phyloP scores from a whole-genome alignment of 1,140 invertebrate species.

The Zaprionus tsacasi region DNA sequence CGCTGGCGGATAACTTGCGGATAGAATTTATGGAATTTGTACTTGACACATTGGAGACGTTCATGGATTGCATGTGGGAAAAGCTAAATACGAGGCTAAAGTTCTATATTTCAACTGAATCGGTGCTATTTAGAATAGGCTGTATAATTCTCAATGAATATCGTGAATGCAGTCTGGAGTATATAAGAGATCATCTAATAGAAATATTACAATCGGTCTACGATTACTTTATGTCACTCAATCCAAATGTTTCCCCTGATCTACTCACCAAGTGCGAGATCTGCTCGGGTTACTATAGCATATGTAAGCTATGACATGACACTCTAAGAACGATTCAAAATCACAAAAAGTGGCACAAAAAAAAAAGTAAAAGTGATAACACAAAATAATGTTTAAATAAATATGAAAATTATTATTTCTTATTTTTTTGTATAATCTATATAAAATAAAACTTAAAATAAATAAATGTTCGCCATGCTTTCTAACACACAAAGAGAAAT shows the following conservation, averaged over 20 bases:
- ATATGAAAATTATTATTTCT: constrained; percentile 56
- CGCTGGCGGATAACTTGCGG: constrained; percentile 25
- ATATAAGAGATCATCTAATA: background rate
- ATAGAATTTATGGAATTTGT: constrained; percentile 22
- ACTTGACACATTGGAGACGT: constrained; percentile 31
- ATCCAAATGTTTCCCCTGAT: constrained; percentile 52
- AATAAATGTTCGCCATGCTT: constrained; percentile 26
- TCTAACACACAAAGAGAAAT: background rate
- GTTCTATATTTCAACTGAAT: constrained; percentile 59
- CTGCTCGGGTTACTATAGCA: constrained; percentile 47
- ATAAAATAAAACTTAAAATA: constrained; percentile 63
- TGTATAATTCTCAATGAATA: constrained; percentile 24
- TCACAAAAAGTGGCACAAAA: constrained; percentile 1
- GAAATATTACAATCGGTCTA: constrained; percentile 29
- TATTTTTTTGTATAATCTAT: constrained; percentile 46
- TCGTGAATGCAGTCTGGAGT: fast-evolving
- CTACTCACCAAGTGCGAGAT: constrained; percentile 29
- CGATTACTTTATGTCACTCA: constrained; percentile 52
- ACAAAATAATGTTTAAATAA: constrained; percentile 43
- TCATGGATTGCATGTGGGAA: constrained; percentile 47
- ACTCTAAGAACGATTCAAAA: background rate
- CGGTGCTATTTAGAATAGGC: constrained; percentile 50
- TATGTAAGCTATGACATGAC: constrained; percentile 33
- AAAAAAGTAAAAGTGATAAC: background rate
- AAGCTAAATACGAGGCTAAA: constrained; percentile 33